Base-by-base conservation (phyloP, 1,140 invertebrate species). In the Contarinia nasturtii region DNA sequence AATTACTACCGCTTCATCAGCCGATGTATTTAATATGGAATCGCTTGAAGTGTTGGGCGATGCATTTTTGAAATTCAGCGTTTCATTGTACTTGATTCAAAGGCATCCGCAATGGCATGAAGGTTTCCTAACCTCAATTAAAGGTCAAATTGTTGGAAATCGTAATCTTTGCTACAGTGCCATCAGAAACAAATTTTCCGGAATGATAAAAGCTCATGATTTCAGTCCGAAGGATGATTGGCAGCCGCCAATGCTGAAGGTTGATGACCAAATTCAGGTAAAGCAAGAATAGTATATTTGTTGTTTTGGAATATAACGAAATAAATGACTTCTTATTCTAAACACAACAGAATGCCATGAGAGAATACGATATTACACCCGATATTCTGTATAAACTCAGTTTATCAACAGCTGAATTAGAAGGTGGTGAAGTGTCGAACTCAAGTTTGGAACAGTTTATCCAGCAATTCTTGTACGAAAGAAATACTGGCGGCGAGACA, bases 41-140 rank as follows among this genome's bases (percentile, higher is more conserved):
- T 67, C 86, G 4, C 61, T 81, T 3, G 89, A 94, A 65, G 83
- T 82, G 0, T 68, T 94, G 15, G 90, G 90, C 0, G 89, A 95
- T 66, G 80, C 84, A 1, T 92, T 89, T 57, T 66, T 94, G 1
- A 95, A 94, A 65, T 81, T 84, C 52, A 75, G 76, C 3, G 66
- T 73, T 11, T 81, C 79, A 8, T 57, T 87, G 0, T 85, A 77
- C 56, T 59, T 91, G 11, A 82, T 76, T 55, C 72, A 77, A 50
- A 72, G 69, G 44, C 88, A 78, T 65, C 73, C 76, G 0, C 59
- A 62, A 0, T 73, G 73, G 48, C 72, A 77, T 50, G 89, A 94
- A 63, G 88, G 89, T 0, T 69, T 72, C 48, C 66, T 92, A 1
- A 86, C 85, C 0, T 61, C 70, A 34, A 59, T 91, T 1, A 86